A percentile compares a stretch with the other conserved stretches of the same genome.
phyloP scores from a whole-genome alignment of 23 tunicate genomes.

The Styela clava region DNA sequence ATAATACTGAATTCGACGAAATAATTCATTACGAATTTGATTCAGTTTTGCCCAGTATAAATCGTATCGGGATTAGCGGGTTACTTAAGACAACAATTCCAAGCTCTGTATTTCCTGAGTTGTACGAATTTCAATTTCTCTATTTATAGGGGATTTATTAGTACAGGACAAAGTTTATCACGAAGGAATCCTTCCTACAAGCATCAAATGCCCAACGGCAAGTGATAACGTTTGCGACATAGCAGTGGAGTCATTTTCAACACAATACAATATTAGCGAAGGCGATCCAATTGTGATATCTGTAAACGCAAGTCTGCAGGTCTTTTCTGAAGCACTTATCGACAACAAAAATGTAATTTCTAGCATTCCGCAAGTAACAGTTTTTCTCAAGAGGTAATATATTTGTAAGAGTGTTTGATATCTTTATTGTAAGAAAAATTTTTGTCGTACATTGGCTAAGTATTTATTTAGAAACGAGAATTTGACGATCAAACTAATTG shows the following conservation, averaged over 20 bases:
- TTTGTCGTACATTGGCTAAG: no score
- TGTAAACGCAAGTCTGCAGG: background rate
- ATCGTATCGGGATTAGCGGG: no score
- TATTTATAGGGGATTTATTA: background rate
- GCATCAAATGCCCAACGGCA: background rate
- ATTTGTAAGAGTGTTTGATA: no score
- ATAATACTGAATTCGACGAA: no score
- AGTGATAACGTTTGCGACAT: background rate
- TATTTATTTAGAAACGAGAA: background rate
- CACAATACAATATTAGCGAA: background rate
- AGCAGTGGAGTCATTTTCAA: background rate
- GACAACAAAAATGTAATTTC: background rate
- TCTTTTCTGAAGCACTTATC: background rate
- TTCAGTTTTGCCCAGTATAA: no score
- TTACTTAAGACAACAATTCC: no score
- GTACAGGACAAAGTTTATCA: background rate
- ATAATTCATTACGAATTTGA: no score
- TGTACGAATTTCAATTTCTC: no score
- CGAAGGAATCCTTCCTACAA: background rate
- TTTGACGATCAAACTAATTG: background rate
- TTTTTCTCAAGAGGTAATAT: background rate
- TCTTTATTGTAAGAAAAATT: no score
- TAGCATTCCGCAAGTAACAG: background rate
- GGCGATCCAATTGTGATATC: background rate
- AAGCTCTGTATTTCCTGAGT: no score